Percentiles rank a stretch among this genome's conserved stretches.
These are phyloP conservation scores for Chrysolina oricalcia DNA, from an alignment of 2,888 invertebrate species.

Conservation along the genomic window DNA sequence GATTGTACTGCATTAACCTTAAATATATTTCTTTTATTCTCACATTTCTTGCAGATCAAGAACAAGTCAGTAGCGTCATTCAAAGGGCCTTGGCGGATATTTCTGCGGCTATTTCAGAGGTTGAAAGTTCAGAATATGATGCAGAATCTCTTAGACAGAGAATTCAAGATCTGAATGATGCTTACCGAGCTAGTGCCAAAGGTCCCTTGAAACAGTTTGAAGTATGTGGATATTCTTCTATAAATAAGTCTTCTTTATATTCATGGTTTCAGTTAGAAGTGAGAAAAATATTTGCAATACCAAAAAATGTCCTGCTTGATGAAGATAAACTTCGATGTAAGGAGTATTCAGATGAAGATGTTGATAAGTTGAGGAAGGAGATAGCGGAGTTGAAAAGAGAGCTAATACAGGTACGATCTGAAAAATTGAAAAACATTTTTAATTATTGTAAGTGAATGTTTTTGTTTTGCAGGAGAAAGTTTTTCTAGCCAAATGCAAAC, in stretches of 20 bases:
- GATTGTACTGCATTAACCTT: slow-evolving; percentile 34
- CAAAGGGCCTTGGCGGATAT: slow-evolving; percentile 41
- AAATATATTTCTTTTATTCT: slow-evolving; percentile 2
- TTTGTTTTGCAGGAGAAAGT: slow-evolving; percentile 46
- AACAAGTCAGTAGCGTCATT: slow-evolving; percentile 35
- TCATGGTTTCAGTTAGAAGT: slow-evolving; percentile 42
- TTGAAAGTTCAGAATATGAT: slow-evolving; percentile 15
- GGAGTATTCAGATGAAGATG: slow-evolving; percentile 40
- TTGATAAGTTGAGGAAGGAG: slow-evolving; percentile 40
- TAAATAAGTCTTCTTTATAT: neutral
- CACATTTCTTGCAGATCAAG: slow-evolving; percentile 35
- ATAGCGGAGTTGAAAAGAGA: slow-evolving; percentile 38
- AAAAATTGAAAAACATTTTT: neutral
- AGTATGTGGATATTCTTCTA: slow-evolving; percentile 23
- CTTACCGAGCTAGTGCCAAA: slow-evolving; percentile 40
- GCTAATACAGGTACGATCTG: slow-evolving; percentile 39
- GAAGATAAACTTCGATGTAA: slow-evolving; percentile 39
- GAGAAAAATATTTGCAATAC: slow-evolving; percentile 47
- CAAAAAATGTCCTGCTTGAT: slow-evolving; percentile 46
- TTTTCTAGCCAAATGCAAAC: slow-evolving; percentile 44
- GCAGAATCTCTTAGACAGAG: slow-evolving; percentile 25
- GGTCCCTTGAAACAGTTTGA: slow-evolving; percentile 37
- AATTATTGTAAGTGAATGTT: neutral
- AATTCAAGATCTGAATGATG: slow-evolving; percentile 40
- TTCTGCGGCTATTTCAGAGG: slow-evolving; percentile 31